These are phyloP conservation scores for Antitype chi DNA, from an alignment of 2,888 invertebrate species.

Conservation along the genomic window DNA sequence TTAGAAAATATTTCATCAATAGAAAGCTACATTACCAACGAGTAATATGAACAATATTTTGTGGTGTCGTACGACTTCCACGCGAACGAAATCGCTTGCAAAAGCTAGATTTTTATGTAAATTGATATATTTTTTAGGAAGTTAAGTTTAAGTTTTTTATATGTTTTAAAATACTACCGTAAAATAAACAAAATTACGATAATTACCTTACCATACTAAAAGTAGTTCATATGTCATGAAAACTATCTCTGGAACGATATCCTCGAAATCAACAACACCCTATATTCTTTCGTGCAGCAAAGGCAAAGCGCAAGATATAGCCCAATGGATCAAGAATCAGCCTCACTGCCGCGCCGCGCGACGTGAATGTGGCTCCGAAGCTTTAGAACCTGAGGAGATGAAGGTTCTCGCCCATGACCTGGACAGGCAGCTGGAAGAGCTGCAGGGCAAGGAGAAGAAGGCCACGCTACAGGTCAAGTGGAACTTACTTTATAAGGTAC, in stretches of 20 bases:
- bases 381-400: conserved; percentile 92
- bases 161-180: background rate
- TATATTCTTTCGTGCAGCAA: conserved; percentile 67
- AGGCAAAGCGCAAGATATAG: conserved; percentile 87
- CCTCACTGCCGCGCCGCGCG: conserved; percentile 91
- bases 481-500: conserved; percentile 93
- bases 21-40: too few relatives aligned
- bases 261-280: background rate
- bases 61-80: too few relatives aligned
- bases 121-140: too few relatives aligned
- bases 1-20: too few relatives aligned
- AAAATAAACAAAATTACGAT: background rate
- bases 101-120: too few relatives aligned
- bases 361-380: conserved; percentile 93
- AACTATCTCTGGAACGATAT: too few relatives aligned
- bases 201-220: background rate
- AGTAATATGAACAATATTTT: too few relatives aligned
- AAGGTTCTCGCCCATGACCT: conserved; percentile 79
- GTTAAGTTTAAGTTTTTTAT: too few relatives aligned
- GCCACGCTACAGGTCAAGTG: conserved; percentile 95
- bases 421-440: conserved; percentile 77
- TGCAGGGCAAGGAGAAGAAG: conserved; percentile 82
- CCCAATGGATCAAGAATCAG: conserved; percentile 93
- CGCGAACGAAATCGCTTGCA: too few relatives aligned
- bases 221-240: background rate